Conservation (phyloP, 2,888 invertebrate species). For the Dasysyrphus albostriatus region DNA sequence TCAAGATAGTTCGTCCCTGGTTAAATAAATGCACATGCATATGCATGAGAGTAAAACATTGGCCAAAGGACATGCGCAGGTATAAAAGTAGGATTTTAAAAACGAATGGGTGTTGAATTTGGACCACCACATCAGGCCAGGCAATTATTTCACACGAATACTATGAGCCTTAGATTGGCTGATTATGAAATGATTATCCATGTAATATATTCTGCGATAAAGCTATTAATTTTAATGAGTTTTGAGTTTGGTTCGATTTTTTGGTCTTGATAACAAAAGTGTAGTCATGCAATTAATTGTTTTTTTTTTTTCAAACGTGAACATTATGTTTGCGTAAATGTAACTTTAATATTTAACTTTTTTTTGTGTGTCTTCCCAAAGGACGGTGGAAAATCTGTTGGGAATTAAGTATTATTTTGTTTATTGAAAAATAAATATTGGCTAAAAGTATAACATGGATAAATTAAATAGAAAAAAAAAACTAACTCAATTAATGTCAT, state of each 20-base stretch:
- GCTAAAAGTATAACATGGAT: neutral
- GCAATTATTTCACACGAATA: constrained; percentile 65
- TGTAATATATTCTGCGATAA: constrained; percentile 65
- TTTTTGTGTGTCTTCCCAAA: constrained; percentile 12
- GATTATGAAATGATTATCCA: constrained; percentile 73
- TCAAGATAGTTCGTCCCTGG: neutral
- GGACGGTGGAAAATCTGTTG: neutral
- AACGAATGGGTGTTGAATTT: neutral
- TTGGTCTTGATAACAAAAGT: constrained; percentile 14
- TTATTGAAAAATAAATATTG: constrained; percentile 28
- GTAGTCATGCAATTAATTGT: constrained; percentile 40
- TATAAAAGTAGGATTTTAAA: neutral
- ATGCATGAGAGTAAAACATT: constrained; percentile 26
- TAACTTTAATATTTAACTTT: constrained; percentile 3
- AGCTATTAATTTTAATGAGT: constrained; percentile 71
- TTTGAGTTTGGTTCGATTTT: constrained; percentile 43
- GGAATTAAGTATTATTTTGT: constrained; percentile 12
- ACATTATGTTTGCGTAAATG: constrained; percentile 21
- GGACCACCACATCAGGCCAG: neutral
- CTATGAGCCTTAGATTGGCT: constrained; percentile 66
- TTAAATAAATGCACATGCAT: constrained; percentile 42
- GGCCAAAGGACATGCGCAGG: constrained; percentile 6
- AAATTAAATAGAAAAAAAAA: constrained; percentile 1
- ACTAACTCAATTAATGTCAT: constrained; percentile 24
- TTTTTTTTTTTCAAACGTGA: constrained; percentile 14